Evolutionary conservation across 2,888 invertebrate genomes (phyloP).

Genomic region (Cantharis flavilabris): DNA sequence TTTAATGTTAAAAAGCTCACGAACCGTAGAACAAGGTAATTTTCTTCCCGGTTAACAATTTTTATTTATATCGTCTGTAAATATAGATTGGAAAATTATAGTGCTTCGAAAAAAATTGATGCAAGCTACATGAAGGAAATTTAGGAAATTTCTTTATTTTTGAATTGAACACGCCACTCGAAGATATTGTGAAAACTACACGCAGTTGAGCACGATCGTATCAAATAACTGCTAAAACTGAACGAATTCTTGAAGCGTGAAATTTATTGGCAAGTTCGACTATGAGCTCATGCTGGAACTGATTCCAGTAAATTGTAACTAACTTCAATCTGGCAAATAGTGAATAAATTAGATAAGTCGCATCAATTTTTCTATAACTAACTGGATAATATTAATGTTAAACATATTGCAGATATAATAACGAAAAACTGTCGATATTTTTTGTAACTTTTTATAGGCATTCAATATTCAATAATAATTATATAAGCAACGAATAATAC

Average conservation of each 20-base stretch:
- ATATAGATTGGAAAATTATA: conserved; percentile 21
- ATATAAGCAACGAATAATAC: neutral
- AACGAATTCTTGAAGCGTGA: conserved; percentile 38
- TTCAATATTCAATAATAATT: neutral
- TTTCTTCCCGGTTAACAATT: neutral
- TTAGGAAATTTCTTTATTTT: conserved; percentile 26
- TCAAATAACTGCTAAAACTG: conserved; percentile 36
- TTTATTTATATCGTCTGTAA: conserved; percentile 6
- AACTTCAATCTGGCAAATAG: conserved; percentile 43
- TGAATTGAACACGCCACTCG: conserved; percentile 27
- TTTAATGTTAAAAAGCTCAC: conserved; percentile 2
- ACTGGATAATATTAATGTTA: conserved; percentile 1
- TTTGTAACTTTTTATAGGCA: neutral
- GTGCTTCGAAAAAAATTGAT: conserved; percentile 14
- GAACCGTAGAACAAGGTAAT: neutral
- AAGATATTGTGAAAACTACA: conserved; percentile 28
- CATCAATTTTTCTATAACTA: conserved; percentile 24
- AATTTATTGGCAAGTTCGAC: conserved; percentile 42
- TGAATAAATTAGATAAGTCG: conserved; percentile 28
- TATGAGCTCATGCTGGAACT: conserved; percentile 42
- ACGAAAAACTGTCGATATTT: neutral
- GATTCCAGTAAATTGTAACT: conserved; percentile 48
- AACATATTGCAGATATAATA: neutral
- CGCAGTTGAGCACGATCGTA: conserved; percentile 29
- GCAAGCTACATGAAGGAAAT: conserved; percentile 24